Base-by-base conservation (phyloP, 2,888 invertebrate genomes). In the Pterobdella sp. region DNA sequence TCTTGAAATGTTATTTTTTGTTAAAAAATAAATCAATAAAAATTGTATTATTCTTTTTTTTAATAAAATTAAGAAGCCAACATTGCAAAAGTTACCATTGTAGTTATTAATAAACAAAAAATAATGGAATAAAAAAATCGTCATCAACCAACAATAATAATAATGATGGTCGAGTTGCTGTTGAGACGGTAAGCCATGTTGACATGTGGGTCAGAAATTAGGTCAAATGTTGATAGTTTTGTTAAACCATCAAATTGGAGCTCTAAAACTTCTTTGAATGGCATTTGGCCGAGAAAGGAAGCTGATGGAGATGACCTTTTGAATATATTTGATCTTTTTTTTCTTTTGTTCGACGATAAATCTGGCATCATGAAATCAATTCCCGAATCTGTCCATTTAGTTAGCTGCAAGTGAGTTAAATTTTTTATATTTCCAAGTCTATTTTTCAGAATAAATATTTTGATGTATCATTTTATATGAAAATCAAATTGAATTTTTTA, bases 151-250 rank as follows among this genome's bases (percentile, higher is more conserved):
- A 4, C n/a, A 56, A 22, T 56, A 22, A 56, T 26, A n/a, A 14
- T 26, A 4, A 56, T 26, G 10, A 56, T 26, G n/a, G 3, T 26
- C 18, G 60, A 14, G 3, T 22, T 26, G 60, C 26, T 56, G 60
- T 56, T 56, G 14, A 7, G n/a, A 4, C 26, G 60, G 60, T 18
- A 7, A 26, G 3, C 4, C 26, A 26, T 56, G 60, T 7, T 56
- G 14, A 56, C 60, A 56, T 26, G 4, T 56, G 60, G 60, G 60
- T 56, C 60, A 56, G 60, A 22, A 56, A 56, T 4, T n/a, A 56
- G 60, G 60, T 56, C 60, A 56, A 56, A 22, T 56, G 60, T 14
- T n/a, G 60, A 22, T 56, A 7, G 18, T 56, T 56, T 56, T 18
- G n/a, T 22, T 26, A 56, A 22, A 26, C n/a, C 60, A 56, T 56